Base-by-base conservation (phyloP, 2,113 vertebrate genomes). In the Turnix velox region DNA sequence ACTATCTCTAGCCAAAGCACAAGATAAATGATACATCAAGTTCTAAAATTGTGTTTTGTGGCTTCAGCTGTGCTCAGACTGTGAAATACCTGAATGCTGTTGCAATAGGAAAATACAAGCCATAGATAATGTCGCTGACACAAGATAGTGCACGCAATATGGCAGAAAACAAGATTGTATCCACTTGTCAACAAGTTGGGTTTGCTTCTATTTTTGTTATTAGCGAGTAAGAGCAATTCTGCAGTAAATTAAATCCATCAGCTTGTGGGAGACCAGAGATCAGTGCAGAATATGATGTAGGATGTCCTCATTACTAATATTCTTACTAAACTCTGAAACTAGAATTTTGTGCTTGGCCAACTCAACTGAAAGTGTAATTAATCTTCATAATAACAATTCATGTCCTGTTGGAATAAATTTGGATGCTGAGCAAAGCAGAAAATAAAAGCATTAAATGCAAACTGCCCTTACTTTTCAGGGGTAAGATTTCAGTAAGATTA, bases 51-150 rank as follows among this genome's bases (percentile, higher is more conserved):
- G 10, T 22, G 18, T 74, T 86, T 79, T 13, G 4, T 43, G 78
- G 73, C 52, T 69, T 84, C 24, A 6, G 42, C 43, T 67, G 59
- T 35, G 73, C 42, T 84, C 73, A 71, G 55, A 39, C 79, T 84
- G n/a, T 20, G 76, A 91, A 77, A 96, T 90, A 94, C 86, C 92
- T 90, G 73, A 90, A 73, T 31, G 5, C 43, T 90, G 80, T 72
- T 77, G 93, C 90, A 95, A 92, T 39, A 72, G 86, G 93, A 88
- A 96, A 90, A 90, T 52, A 37, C 10, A 81, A 87, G 40, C 52
- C 84, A 68, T 10, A 63, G 78, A 33, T 84, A 35, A 4, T 86
- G 79, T 65, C 83, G 30, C 79, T 86, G 93, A 91, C 85, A 90
- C 37, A 54, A 66, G 72, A 88, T 31, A 69, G 55, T 45, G 68